These are phyloP conservation scores for Allolobophora icterica DNA, from an alignment of 2,888 invertebrate species.

Conservation along the genomic window DNA sequence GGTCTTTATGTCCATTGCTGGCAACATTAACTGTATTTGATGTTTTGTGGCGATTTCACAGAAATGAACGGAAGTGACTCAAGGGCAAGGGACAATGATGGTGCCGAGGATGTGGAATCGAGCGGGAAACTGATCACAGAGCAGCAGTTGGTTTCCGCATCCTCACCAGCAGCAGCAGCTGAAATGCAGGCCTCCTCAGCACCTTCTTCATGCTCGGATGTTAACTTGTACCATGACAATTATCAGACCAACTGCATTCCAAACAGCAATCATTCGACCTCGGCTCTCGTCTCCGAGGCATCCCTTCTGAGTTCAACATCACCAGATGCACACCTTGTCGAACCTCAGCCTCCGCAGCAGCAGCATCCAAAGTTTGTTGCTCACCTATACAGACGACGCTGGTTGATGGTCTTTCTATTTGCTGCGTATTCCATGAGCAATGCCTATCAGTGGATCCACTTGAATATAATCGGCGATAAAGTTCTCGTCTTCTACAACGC, in stretches of 20 bases:
- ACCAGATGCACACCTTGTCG: neutral
- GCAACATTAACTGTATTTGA: too few relatives aligned
- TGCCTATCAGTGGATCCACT: slow-evolving; percentile 95
- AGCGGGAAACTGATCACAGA: neutral
- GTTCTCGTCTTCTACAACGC: slow-evolving; percentile 70
- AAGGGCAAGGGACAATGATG: neutral
- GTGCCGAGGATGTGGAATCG: neutral
- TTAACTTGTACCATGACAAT: slow-evolving; percentile 3
- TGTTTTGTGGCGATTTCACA: neutral
- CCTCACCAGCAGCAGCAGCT: neutral
- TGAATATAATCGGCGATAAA: slow-evolving; percentile 88
- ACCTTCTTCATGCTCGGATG: neutral
- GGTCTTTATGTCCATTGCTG: too few relatives aligned
- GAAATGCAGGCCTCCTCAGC: neutral
- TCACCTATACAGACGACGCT: slow-evolving; percentile 70
- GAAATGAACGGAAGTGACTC: neutral
- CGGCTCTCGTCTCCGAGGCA: neutral
- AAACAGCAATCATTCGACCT: neutral
- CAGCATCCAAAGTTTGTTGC: neutral
- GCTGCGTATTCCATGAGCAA: slow-evolving; percentile 88
- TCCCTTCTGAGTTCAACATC: neutral
- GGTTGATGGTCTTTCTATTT: slow-evolving; percentile 85
- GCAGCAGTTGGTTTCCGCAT: neutral
- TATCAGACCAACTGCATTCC: neutral
- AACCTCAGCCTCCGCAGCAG: neutral